These are phyloP conservation scores for Todiramphus chloris DNA, from an alignment of 2,113 vertebrate species.

Conservation along the genomic window DNA sequence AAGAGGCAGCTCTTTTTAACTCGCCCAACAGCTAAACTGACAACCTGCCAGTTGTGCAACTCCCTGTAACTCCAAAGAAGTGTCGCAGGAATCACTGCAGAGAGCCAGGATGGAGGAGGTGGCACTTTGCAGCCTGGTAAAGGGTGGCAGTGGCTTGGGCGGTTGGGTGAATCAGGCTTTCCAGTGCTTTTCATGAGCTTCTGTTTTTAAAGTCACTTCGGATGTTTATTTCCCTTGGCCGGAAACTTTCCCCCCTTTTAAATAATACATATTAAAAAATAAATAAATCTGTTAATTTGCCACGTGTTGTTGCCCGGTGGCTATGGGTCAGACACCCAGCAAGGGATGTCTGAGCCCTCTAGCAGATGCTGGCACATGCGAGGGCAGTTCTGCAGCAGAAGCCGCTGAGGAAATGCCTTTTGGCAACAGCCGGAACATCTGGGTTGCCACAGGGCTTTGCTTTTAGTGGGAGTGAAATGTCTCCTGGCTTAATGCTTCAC, in stretches of 20 bases:
- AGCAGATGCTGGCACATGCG: not conserved
- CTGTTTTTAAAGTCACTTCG: not conserved
- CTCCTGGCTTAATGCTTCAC: not conserved
- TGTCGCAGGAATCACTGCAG: not conserved
- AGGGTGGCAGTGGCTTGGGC: not conserved
- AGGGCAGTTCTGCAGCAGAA: not conserved
- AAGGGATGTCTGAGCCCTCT: not conserved
- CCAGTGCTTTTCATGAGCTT: not conserved
- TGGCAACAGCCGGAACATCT: slow-evolving; percentile 15
- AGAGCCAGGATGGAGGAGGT: not conserved
- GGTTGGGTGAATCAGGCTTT: not conserved
- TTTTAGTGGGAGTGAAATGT: not conserved
- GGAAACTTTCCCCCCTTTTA: not conserved
- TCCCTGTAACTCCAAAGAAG: not conserved
- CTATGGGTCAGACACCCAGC: not conserved
- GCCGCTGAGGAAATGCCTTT: not conserved
- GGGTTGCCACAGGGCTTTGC: slow-evolving; percentile 7
- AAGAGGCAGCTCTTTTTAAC: not conserved
- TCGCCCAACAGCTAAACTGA: not conserved
- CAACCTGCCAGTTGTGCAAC: not conserved
- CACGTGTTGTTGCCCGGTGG: not conserved
- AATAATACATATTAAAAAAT: not conserved
- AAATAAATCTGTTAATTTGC: not conserved
- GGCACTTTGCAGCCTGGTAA: not conserved
- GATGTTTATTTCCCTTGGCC: not conserved